These are phyloP conservation scores for Aleiodes alternator DNA, from an alignment of 2,888 invertebrate genomes.

Conservation along the genomic window DNA sequence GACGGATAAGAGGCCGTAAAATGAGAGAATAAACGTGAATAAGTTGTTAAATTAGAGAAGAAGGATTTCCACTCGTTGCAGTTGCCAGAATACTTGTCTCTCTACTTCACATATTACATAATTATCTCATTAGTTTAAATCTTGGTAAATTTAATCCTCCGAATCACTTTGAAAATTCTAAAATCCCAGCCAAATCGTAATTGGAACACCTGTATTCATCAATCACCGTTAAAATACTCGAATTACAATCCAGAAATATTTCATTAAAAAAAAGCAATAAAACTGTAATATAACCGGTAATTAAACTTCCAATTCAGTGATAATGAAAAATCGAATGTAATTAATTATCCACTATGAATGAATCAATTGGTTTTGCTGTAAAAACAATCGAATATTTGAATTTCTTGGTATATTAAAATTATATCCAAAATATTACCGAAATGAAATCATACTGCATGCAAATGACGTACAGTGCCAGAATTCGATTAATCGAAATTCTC, in stretches of 20 bases:
- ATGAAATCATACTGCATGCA: too few relatives aligned
- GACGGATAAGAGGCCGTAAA: slow-evolving; percentile 37
- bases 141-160: slow-evolving; percentile 50
- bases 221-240: slow-evolving; percentile 18
- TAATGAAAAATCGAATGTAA: too few relatives aligned
- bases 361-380: too few relatives aligned
- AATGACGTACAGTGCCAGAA: too few relatives aligned
- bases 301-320: too few relatives aligned
- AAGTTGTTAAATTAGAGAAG: slow-evolving; percentile 27
- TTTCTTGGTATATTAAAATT: too few relatives aligned
- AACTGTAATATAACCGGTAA: neutral
- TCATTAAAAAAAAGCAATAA: neutral
- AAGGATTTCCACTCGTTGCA: slow-evolving; percentile 51
- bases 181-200: slow-evolving; percentile 21
- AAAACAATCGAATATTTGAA: too few relatives aligned
- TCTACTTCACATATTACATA: slow-evolving; percentile 56
- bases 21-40: slow-evolving; percentile 32
- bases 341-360: too few relatives aligned
- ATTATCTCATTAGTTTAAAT: slow-evolving; percentile 59
- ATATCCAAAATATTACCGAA: too few relatives aligned
- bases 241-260: neutral
- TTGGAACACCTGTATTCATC: slow-evolving; percentile 19
- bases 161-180: slow-evolving; percentile 23
- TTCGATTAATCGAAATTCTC: too few relatives aligned
- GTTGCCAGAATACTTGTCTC: slow-evolving; percentile 16